Evolutionary conservation across 2,888 invertebrate species (phyloP), one percentile per base, ranked within the genome.

Genomic region (Notodonta dromedarius): DNA sequence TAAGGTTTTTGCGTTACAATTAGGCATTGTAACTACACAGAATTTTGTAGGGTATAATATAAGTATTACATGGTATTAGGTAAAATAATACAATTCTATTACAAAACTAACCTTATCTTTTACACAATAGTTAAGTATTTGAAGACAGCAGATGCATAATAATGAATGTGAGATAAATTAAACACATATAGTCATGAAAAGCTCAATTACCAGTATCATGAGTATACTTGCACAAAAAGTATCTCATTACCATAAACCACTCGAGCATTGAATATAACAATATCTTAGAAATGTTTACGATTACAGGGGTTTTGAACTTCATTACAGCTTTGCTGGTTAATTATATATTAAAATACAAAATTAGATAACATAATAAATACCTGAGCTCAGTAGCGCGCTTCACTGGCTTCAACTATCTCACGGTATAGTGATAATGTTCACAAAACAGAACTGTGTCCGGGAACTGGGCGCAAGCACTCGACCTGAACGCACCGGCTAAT

Each of bases 381-480:
- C 86, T 85, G 86, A 79, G 73, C 62, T 64, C 70, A 73, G 73
- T 69, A 66, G 73, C 66, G 73, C 71, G 74, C 80, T 81, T 81
- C 78, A 85, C 84, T 77, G 71, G 78, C 78, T 85, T 80, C 79
- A 83, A 83, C 75, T 75, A 68, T 79, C 77, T 82, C 88, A 89
- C 89, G 87, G 6, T 44, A 44, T 11, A 16, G 12, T 74, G 77
- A 80, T 76, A 84, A 76, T 81, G 83, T 83, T 87, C 83, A 87
- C 91, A 89, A 86, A 89, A 90, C 90, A 83, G 79, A 89, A 89
- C 87, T 85, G 78, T 80, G 86, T 86, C 87, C 88, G 82, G 85
- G 78, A 79, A 77, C 80, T 78, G 74, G 78, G 77, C 78, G 84
- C 83, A 84, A 86, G 83, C 91, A 90, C 90, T 88, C 81, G 79